These are phyloP conservation scores for Armadillidium nasatum DNA, from an alignment of 1,140 invertebrate species.

Conservation along the genomic window DNA sequence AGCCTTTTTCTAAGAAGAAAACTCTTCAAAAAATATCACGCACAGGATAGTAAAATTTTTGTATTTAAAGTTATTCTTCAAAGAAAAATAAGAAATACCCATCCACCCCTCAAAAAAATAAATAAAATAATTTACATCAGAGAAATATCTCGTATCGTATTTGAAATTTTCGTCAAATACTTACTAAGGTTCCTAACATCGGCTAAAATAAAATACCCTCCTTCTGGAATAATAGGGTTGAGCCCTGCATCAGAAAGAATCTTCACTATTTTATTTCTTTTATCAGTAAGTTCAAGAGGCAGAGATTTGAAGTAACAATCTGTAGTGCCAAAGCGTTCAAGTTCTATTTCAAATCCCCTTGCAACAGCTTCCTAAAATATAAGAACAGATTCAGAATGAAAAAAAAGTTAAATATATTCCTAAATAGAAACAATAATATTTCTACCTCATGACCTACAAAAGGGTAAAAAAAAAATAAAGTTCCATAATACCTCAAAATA, in stretches of 20 bases:
- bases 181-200: slow-evolving; percentile 73
- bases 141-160: no score
- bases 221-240: slow-evolving; percentile 86
- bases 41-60: no score
- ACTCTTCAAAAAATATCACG: no score
- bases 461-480: no score
- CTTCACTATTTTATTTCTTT: slow-evolving; percentile 78
- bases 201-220: slow-evolving; percentile 94
- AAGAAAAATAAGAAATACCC: no score
- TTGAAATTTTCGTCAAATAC: background rate
- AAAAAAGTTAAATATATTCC: background rate
- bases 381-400: no score
- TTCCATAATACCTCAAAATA: no score
- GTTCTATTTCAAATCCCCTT: slow-evolving; percentile 79
- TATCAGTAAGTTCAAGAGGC: slow-evolving; percentile 68
- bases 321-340: slow-evolving; percentile 61
- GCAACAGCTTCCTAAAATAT: slow-evolving; percentile 79
- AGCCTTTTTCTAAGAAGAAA: no score
- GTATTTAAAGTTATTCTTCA: no score
- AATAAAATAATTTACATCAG: no score
- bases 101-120: no score
- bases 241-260: slow-evolving; percentile 75
- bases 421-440: background rate
- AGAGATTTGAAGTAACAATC: slow-evolving; percentile 84
- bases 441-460: no score